Percentiles rank a stretch among this genome's conserved stretches.
Evolutionary conservation across 2,888 invertebrate species (phyloP).

Genomic region (Drosophila kuntzei): DNA sequence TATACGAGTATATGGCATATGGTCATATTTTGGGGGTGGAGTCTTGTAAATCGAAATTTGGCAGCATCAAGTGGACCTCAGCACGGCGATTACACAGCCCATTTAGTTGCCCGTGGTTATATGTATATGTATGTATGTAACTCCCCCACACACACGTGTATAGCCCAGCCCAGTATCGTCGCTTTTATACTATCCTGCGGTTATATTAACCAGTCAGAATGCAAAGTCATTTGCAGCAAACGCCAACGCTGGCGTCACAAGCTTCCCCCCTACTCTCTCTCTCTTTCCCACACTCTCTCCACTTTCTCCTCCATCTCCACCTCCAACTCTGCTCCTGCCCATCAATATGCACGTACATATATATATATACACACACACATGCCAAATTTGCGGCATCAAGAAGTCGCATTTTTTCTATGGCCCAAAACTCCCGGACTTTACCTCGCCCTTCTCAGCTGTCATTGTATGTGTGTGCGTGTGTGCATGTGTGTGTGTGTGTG

Average conservation of each 20-base stretch:
- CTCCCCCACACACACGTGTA: conserved; percentile 3
- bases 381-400: conserved; percentile 84
- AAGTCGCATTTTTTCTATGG: conserved; percentile 84
- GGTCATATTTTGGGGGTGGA: conserved; percentile 70
- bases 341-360: conserved; percentile 16
- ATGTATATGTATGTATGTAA: conserved; percentile 4
- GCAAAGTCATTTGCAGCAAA: conserved; percentile 79
- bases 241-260: conserved; percentile 42
- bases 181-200: conserved; percentile 82
- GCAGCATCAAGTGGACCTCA: conserved; percentile 14
- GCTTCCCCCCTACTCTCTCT: conserved; percentile 18
- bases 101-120: conserved; percentile 57
- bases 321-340: conserved; percentile 12
- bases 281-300: background rate
- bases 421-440: conserved; percentile 45
- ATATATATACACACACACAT: conserved; percentile 40
- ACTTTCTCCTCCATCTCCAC: background rate
- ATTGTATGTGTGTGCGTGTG: conserved; percentile 25
- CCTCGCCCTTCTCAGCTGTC: conserved; percentile 4
- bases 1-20: conserved; percentile 21
- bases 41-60: conserved; percentile 59
- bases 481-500: conserved; percentile 36
- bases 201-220: conserved; percentile 85
- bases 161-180: conserved; percentile 39
- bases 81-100: conserved; percentile 61